Evolutionary conservation across 1,140 invertebrate genomes (phyloP), one percentile per base, ranked within the genome.

Genomic region (Araneus ventricosus): DNA sequence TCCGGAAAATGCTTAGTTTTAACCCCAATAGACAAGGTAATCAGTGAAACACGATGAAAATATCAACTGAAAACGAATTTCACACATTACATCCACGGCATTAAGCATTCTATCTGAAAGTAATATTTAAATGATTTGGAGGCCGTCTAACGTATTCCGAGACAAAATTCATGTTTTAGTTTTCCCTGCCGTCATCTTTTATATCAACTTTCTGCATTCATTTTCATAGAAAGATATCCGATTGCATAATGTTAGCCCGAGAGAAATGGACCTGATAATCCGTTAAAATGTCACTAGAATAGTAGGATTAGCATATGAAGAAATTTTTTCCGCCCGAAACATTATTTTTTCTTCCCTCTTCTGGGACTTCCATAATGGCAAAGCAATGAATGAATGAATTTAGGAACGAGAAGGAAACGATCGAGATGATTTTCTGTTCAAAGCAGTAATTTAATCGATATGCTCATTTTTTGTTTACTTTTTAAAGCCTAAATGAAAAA

Each of bases 251-350:
- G 30, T 59, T 59, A 37, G 84, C 84, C 24, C 22, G 57, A 34
- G 30, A 59, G 84, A 86, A 59, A 86, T 59, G 30, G 30, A 30
- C n/a, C 84, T 30, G 84, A 86, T 86, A 86, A 86, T 86, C 84
- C 37, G 84, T 86, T 86, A 86, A 86, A 86, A 86, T 61, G 84
- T 86, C 84, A 86, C n/a, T 61, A 34, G 52, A 86, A 61, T 59
- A 52, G 45, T 61, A 34, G 52, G 57, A 86, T 86, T 86, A 86
- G 84, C 84, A 86, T 86, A 86, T 61, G 45, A 86, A 86, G 57
- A 59, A 86, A 86, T 86, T 86, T 61, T 37, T 52, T 17, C 10
- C 17, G 27, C 20, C 27, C n/a, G 30, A 30, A 41, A 30, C 7
- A n/a, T 34, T 30, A 20, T 24, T 57, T 27, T 37, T 84, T 37